These are phyloP conservation scores for Petrolisthes cinctipes DNA, from an alignment of 2,888 invertebrate genomes.

Conservation along the genomic window DNA sequence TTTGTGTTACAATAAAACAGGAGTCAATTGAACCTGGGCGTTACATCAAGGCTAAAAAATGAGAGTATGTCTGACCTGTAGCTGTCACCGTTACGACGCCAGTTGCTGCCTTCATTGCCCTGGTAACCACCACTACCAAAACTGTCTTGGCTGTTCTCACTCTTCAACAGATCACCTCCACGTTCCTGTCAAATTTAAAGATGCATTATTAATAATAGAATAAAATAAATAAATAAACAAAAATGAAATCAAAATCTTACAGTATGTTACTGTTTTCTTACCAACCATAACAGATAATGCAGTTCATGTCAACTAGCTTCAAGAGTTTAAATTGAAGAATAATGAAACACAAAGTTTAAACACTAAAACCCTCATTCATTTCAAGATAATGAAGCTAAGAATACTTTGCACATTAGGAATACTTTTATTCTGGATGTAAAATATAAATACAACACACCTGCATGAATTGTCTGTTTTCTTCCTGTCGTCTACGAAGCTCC, in stretches of 20 bases:
- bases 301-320: too few relatives aligned
- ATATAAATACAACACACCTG: conserved; percentile 41
- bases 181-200: conserved; percentile 42
- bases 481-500: conserved; percentile 62
- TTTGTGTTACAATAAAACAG: too few relatives aligned
- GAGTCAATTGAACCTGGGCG: too few relatives aligned
- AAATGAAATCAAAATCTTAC: background rate
- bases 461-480: conserved; percentile 65
- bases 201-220: background rate
- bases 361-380: too few relatives aligned
- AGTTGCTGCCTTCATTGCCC: conserved; percentile 48
- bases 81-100: conserved; percentile 50
- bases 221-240: background rate
- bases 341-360: too few relatives aligned
- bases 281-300: too few relatives aligned
- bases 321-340: too few relatives aligned
- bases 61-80: conserved; percentile 23
- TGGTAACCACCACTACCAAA: conserved; percentile 53
- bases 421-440: too few relatives aligned
- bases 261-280: background rate
- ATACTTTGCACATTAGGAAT: too few relatives aligned
- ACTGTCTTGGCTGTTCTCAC: conserved; percentile 53
- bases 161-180: conserved; percentile 48
- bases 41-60: too few relatives aligned
- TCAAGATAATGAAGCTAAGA: too few relatives aligned